These are phyloP conservation scores for Sipha maydis DNA, from an alignment of 2,888 invertebrate genomes.

Conservation along the genomic window DNA sequence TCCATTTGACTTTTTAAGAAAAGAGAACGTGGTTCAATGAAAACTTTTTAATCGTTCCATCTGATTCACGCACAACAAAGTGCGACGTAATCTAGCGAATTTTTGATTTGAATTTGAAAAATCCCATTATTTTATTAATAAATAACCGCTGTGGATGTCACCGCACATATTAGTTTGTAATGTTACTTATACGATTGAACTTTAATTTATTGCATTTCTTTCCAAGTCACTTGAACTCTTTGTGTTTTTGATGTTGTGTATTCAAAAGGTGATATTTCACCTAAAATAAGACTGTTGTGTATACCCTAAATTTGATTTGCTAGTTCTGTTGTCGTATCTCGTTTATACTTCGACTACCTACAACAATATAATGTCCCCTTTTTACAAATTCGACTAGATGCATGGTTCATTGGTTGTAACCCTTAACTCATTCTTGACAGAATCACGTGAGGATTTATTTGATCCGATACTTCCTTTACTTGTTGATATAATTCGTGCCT, in stretches of 20 bases:
- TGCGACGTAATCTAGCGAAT: too few species aligned
- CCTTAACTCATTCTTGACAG: constrained; percentile 23
- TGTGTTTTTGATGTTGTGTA: background rate
- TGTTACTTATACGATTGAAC: background rate
- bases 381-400: constrained; percentile 45
- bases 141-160: too few species aligned
- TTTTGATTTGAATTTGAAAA: too few species aligned
- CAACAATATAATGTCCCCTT: constrained; percentile 32
- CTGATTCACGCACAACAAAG: too few species aligned
- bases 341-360: constrained; percentile 8
- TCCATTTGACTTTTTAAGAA: background rate
- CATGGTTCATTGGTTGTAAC: constrained; percentile 31
- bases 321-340: constrained; percentile 20
- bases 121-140: too few species aligned
- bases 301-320: background rate
- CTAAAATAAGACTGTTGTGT: background rate
- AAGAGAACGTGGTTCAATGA: background rate
- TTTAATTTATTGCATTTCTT: background rate
- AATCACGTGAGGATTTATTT: constrained; percentile 21
- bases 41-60: too few species aligned
- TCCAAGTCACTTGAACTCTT: background rate
- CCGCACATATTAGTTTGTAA: background rate
- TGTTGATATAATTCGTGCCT: background rate
- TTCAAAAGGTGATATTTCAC: background rate
- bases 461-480: constrained; percentile 33